Evolutionary conservation across 2,113 vertebrate species (phyloP).

Genomic region (Mystacornis crossleyi): DNA sequence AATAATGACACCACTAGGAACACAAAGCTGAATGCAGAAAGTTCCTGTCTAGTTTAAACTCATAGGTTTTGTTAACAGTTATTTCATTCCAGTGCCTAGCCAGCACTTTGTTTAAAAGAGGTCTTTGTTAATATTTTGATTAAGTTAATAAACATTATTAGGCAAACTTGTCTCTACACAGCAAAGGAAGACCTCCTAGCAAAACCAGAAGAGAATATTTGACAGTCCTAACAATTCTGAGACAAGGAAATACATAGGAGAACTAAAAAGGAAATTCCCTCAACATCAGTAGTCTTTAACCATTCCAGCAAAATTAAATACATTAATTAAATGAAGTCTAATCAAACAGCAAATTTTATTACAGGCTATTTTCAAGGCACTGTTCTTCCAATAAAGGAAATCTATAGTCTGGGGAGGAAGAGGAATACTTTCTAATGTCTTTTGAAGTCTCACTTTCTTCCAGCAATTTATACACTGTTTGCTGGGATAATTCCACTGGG

Average conservation of each 20-base stretch:
- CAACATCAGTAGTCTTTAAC: background rate
- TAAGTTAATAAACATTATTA: conserved; percentile 50
- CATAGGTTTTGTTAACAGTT: conserved; percentile 16
- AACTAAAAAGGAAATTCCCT: background rate
- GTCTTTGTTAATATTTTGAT: conserved; percentile 58
- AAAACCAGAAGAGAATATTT: background rate
- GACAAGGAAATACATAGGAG: background rate
- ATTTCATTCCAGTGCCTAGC: conserved; percentile 20
- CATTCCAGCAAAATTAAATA: conserved; percentile 21
- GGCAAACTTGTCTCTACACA: background rate
- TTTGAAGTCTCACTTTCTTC: background rate
- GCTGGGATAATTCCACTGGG: background rate
- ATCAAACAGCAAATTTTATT: conserved; percentile 41
- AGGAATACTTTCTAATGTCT: background rate
- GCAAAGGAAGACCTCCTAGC: conserved; percentile 6
- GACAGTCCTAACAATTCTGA: background rate
- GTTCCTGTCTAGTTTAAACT: conserved; percentile 4
- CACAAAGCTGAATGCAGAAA: background rate
- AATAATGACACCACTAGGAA: background rate
- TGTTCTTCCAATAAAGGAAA: conserved; percentile 42
- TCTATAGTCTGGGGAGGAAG: background rate
- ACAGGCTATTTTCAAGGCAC: conserved; percentile 7
- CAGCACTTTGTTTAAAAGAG: conserved; percentile 48
- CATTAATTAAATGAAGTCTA: conserved; percentile 36
- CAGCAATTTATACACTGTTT: background rate